Base-by-base conservation (phyloP, 1,140 invertebrate species). In the Rhynchophorus ferrugineus region DNA sequence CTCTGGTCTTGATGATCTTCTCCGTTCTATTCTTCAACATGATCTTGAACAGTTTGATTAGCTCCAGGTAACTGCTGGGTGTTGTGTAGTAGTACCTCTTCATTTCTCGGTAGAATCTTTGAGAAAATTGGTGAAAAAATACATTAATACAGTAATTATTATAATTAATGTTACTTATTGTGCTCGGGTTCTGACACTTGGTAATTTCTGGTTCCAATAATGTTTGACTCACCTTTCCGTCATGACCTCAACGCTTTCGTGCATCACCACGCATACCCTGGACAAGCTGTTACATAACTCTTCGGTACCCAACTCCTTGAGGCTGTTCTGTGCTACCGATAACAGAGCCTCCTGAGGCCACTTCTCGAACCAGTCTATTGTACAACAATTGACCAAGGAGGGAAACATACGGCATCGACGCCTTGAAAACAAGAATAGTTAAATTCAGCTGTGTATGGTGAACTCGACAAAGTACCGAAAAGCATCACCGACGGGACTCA, bases 331-430 rank as follows among this genome's bases (percentile, higher is more conserved):
- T 44, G 85, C 88, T 1, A 93, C 89, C 0, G 87, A 89, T 7
- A 89, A 75, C 18, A 94, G 69, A 5, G 91, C 90, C 68, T 93
- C 91, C 20, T 83, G 79, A 2, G 91, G 90, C 91, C 91, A 95
- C 56, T 87, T 86, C 52, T 78, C 83, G 69, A 92, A 94, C 89
- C 90, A 95, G 68, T 95, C 89, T 46, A 95, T 94, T 0, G 91
- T 94, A 61, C 90, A 94, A 65, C 89, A 94, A 64, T 94, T 95
- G 0, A 95, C 87, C 34, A 95, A 72, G 0, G 91, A 93, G 1
- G 92, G 91, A 68, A 94, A 95, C 78, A 91, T 87, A 38, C 84
- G 76, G 59, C 84, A 87, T 3, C 85, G 73, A 6, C 82, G 72
- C 33, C 85, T 82, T 57, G 21, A 62, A 57, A 54, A n/a, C n/a